Conservation (phyloP, 2,888 invertebrate genomes). For the Nemoura dubitans region DNA sequence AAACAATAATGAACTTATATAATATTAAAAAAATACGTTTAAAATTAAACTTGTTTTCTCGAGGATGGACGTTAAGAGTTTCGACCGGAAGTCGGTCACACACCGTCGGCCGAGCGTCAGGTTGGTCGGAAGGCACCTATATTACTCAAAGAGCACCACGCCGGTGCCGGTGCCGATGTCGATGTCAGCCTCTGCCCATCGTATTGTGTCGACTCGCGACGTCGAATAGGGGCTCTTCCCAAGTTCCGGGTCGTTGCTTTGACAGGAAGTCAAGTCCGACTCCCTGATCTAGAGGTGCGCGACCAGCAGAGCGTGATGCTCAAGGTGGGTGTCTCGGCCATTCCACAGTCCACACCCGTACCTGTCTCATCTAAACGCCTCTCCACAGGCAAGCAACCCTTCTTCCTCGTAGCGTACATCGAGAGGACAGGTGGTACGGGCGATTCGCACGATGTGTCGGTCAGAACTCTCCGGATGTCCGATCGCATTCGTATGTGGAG, state of each 20-base stretch:
- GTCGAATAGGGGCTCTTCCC: neutral
- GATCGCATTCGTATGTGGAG: neutral
- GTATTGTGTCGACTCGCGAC: neutral
- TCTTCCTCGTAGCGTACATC: neutral
- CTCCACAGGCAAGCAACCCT: neutral
- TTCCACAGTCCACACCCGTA: neutral
- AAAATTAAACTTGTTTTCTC: neutral
- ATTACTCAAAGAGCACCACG: neutral
- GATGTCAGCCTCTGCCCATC: neutral
- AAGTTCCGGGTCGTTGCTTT: slow-evolving; percentile 29
- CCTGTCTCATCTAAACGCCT: neutral
- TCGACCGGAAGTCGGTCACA: slow-evolving; percentile 36
- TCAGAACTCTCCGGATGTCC: neutral
- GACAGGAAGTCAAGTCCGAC: slow-evolving; percentile 13
- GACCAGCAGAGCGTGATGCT: neutral
- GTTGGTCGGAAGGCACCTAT: neutral
- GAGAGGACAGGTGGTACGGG: neutral
- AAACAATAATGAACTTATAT: neutral
- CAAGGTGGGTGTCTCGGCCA: neutral
- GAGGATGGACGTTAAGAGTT: slow-evolving; percentile 7
- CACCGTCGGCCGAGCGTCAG: slow-evolving; percentile 21
- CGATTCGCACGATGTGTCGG: neutral
- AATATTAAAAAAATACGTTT: neutral
- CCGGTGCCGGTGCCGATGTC: neutral
- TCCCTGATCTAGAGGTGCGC: neutral